Evolutionary conservation across 2,888 invertebrate species (phyloP), one percentile per base, ranked within the genome.

Genomic region (Dryobotodes eremita): DNA sequence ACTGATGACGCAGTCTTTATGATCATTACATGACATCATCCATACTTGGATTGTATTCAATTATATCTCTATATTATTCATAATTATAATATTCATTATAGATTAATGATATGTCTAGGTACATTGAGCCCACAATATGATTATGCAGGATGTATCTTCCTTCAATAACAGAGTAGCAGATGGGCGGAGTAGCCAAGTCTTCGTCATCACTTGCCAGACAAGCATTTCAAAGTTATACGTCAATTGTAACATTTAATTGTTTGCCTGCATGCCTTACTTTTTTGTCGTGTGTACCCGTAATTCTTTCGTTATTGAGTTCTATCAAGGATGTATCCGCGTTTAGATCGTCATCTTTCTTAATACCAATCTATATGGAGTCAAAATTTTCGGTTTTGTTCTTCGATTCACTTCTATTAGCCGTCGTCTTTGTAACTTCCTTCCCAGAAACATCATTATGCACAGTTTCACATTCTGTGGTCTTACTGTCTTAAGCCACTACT

Each of bases 21-120:
- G 53, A 55, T 69, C 64, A 69, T 81, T 15, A 59, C 26, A 75
- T 81, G 36, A 55, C 31, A 71, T 75, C 55, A 81, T 76, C n/a
- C 31, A 23, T n/a, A 62, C 10, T 42, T 13, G 36, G 61, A 71
- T 69, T 74, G 31, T 53, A 36, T 64, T 53, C 13, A 71, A 77
- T 71, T 69, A 82, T 62, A 77, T 86, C 26, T 46, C 48, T 55
- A 20, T 1, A 61, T 69, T 72, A 71, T 61, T 65, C 15, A 64
- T 31, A n/a, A n/a, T n/a, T n/a, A 59, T 59, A 26, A 46, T n/a
- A 48, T 46, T 20, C 10, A 46, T 36, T 36, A 36, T 26, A 20
- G 15, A 71, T 46, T 55, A 46, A 31, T 55, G 20, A n/a, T 26
- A 50, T 57, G 4, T 15, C 26, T 55, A 50, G 20, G 31, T 36